Base-by-base conservation (phyloP, 2,888 invertebrate genomes). In the Antitype chi region DNA sequence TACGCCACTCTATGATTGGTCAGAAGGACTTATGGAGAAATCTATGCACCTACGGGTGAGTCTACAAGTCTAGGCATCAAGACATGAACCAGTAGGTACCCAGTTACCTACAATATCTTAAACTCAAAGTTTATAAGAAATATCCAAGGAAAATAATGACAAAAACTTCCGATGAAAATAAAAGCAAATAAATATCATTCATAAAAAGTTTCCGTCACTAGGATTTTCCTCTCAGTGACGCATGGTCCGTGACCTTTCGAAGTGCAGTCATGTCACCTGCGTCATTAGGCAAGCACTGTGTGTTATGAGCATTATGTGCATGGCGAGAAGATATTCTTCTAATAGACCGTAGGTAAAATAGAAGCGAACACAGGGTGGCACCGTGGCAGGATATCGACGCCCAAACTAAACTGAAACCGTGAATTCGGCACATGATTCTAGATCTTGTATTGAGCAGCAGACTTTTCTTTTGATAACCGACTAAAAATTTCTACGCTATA, bases 141-240 rank as follows among this genome's bases (percentile, higher is more conserved):
- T 4, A 55, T 57, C 73, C 15, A 60, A 81, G 68, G 68, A 71
- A 72, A 84, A 68, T 2, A 6, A 25, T 55, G n/a, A n/a, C 15
- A 3, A 60, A 20, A 49, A 47, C 25, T 43, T 32, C 20, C 3
- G 11, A 13, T 5, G 23, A 49, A 80, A 67, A 43, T 66, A 52
- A 60, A 80, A 53, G 4, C 23, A 60, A 55, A 52, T n/a, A 78
- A 70, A 28, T n/a, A 28, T 38, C 25, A 64, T 32, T 57, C 20
- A 52, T 25, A 32, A 49, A 70, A 74, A 63, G 25, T 76, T 43
- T 32, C 43, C 9, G 55, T 57, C 25, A 2, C 2, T 23, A 72
- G 60, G 67, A 70, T 85, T 85, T 85, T 85, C 85, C 87, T 73
- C 47, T 63, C 15, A 64, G 25, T 85, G 81, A 80, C 85, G 85